Conservation (phyloP, 2,113 vertebrate species). For the Dermatemys mawii region DNA sequence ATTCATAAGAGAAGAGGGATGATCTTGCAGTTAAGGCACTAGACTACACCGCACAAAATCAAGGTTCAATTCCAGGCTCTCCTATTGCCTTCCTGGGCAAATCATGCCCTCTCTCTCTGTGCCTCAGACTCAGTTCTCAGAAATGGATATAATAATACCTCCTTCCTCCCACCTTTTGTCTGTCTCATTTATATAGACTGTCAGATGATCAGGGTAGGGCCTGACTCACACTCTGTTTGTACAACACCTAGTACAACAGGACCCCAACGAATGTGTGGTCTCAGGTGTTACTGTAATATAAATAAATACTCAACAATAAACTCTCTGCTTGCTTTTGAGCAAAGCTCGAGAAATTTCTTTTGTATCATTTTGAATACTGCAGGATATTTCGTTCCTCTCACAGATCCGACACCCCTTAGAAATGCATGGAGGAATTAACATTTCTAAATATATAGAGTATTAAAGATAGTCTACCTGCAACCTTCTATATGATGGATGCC, state of each 20-base stretch:
- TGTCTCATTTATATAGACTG: not conserved
- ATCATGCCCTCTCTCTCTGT: not conserved
- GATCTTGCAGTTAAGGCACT: not conserved
- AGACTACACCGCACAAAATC: not conserved
- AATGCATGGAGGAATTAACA: not conserved
- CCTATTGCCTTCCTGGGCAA: not conserved
- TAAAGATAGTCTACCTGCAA: not conserved
- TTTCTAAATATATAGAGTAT: not conserved
- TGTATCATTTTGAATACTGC: not conserved
- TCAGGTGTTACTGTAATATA: not conserved
- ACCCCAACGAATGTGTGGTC: not conserved
- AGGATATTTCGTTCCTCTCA: not conserved
- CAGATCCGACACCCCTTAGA: not conserved
- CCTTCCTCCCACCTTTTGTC: not conserved
- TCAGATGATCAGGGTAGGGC: not conserved
- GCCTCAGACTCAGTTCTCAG: not conserved
- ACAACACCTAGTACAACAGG: not conserved
- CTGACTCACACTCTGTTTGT: not conserved
- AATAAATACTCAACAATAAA: not conserved
- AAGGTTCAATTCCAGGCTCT: not conserved
- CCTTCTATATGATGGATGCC: not conserved
- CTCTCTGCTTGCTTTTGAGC: not conserved
- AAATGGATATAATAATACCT: not conserved
- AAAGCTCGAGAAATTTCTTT: not conserved
- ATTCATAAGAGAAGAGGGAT: not conserved